phyloP scores from a whole-genome alignment of 1,140 invertebrate genomes.

The Oscheius sp. region DNA sequence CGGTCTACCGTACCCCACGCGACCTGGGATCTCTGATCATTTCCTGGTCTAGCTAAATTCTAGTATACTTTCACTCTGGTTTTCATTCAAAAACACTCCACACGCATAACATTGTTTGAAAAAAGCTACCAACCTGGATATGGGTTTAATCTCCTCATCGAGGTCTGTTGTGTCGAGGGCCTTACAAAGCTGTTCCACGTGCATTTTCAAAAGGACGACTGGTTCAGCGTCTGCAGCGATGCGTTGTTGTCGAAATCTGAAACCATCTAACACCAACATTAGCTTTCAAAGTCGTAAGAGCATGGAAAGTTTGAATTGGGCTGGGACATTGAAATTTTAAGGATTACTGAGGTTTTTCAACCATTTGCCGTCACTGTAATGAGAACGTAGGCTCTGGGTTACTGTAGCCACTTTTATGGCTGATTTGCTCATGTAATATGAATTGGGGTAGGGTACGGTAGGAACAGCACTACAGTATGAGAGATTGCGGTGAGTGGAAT shows the following conservation, averaged over 20 bases:
- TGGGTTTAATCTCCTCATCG: constrained; percentile 34
- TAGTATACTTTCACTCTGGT: neutral
- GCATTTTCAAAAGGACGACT: constrained; percentile 29
- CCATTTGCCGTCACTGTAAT: too few species aligned
- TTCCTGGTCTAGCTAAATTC: too few species aligned
- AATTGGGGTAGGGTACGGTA: too few species aligned
- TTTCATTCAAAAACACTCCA: neutral
- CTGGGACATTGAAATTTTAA: too few species aligned
- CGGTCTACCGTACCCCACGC: too few species aligned
- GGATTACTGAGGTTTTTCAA: too few species aligned
- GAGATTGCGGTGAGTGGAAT: too few species aligned
- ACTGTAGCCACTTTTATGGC: too few species aligned
- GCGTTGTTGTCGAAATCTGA: constrained; percentile 29
- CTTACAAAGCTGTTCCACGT: constrained; percentile 35
- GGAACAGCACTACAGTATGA: neutral
- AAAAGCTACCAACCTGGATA: constrained; percentile 14
- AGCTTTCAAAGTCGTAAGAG: constrained; percentile 3
- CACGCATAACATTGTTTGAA: too few species aligned
- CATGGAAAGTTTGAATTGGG: neutral
- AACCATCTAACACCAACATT: constrained; percentile 14
- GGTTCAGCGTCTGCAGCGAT: constrained; percentile 32
- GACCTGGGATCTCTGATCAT: too few species aligned
- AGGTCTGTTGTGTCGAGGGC: constrained; percentile 33
- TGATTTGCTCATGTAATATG: too few species aligned
- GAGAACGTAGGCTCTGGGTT: too few species aligned